A percentile compares a stretch with the other conserved stretches of the same genome.
Evolutionary conservation across 2,888 invertebrate species (phyloP).

Genomic region (Dynastes tityus): DNA sequence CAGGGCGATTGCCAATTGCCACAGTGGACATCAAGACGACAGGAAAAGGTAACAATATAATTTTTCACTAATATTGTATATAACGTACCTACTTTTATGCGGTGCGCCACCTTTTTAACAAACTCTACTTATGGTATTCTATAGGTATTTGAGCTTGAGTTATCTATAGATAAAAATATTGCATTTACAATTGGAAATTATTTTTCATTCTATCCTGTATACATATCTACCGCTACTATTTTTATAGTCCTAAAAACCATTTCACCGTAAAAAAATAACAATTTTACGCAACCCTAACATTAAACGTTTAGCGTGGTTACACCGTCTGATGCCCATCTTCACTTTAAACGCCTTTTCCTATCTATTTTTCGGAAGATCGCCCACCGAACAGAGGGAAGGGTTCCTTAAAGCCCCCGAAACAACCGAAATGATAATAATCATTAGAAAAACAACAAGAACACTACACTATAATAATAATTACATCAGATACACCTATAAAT

Average conservation of each 20-base stretch:
- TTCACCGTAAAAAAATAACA: not conserved
- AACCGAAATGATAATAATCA: not conserved
- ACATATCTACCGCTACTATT: not conserved
- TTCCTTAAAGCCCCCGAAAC: not conserved
- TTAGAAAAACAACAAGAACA: conserved; percentile 5
- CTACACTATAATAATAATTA: not conserved
- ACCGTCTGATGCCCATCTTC: not conserved
- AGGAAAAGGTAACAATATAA: too few species aligned
- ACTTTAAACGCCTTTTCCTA: not conserved
- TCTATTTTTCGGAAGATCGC: not conserved
- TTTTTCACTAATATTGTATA: too few species aligned
- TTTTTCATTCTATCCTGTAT: not conserved
- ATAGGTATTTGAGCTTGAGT: too few species aligned
- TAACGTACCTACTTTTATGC: too few species aligned
- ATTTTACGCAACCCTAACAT: not conserved
- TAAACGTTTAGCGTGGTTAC: not conserved
- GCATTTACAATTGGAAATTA: too few species aligned
- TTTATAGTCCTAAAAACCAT: not conserved
- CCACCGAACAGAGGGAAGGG: not conserved
- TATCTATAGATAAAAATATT: too few species aligned
- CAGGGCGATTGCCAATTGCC: too few species aligned
- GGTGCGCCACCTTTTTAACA: too few species aligned
- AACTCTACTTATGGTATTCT: too few species aligned
- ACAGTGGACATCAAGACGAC: too few species aligned
- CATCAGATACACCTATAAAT: not conserved